Base-by-base conservation (phyloP, 2,888 invertebrate species). In the Coecobrya sp. region DNA sequence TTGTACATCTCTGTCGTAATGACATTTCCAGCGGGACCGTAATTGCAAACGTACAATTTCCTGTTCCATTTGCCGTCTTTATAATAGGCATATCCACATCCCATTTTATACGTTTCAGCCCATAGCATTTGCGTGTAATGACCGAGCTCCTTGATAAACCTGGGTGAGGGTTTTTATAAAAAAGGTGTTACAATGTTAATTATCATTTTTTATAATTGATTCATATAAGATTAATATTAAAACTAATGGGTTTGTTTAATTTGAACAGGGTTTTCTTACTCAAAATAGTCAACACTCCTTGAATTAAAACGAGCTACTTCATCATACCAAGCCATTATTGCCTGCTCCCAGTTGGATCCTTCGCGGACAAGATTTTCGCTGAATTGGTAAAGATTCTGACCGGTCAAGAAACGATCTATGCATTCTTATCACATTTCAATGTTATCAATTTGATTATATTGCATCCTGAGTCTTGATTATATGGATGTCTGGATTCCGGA, bases 61-160 rank as follows among this genome's bases (percentile, higher is more conserved):
- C 97, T 97, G 96, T 97, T 98, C 94, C 98, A 98, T 94, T 97
- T 96, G 7, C 95, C 95, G 89, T 95, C 95, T 95, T 97, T 97
- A 96, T 98, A 98, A 96, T 97, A 98, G 0, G 98, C 97, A 95
- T 97, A 98, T 42, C 98, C 98, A 95, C 98, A 99, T 91, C 99
- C 99, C 86, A 99, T 97, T 94, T 97, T 96, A 95, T 97, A 97
- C 13, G 98, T 98, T 95, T 98, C 97, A 90, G 98, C 98, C 98
- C 98, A 99, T 87, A 98, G 97, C 96, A 98, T 96, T 98, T 98
- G 95, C 0, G 96, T 96, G 94, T 96, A 96, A 93, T 96, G 96
- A 0, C 96, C 96, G 27, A 95, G 87, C 22, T 93, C 93, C 86
- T 95, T 95, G 68, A 93, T 85, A 86, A 95, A 95, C 27, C 94